Base-by-base conservation (phyloP, 2,888 invertebrate genomes). In the Cataglyphis cursor region DNA sequence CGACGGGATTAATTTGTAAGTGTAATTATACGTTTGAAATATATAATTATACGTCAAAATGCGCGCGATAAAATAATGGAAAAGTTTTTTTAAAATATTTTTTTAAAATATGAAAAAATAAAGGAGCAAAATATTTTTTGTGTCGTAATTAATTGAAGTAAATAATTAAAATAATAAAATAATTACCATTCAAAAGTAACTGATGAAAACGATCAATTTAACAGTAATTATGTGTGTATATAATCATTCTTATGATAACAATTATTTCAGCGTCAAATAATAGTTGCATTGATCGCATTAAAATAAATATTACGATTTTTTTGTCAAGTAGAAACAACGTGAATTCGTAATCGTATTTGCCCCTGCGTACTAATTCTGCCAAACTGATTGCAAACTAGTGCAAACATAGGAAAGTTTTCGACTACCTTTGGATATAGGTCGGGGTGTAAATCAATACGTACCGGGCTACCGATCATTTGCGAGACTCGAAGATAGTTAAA, bases 1-100 rank as follows among this genome's bases (percentile, higher is more conserved):
- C 95, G 98, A 98, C 94, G 98, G 98, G 93, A 98, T 98, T 95
- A 98, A 98, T 96, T 97, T 97, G 98, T 98, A 96, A 98, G 98
- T 97, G 95, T 92, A 18, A 21, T 57, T n/a, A 54, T 6, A 64
- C 6, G 2, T 54, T 31, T 24, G 18, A n/a, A 74, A 48, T 21
- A 44, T 44, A 64, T 28, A 48, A 82, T 64, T 64, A 31, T 72
- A 66, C 18, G 54, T 24, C 28, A 44, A 64, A 83, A 88, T 64
- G 28, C 28, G 28, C 28, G 28, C 28, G 28, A 2, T 28, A 28
- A 28, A 2, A 64, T 44, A 66, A 54, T 10, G 31, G 9, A 3
- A 9, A 35, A 44, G 48, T 48, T 18, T 48, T n/a, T n/a, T n/a
- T n/a, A n/a, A n/a, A n/a, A n/a, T n/a, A n/a, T n/a, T n/a, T n/a